Base-by-base conservation (phyloP, 2,113 vertebrate species). In the Cyanoderma ruficeps region DNA sequence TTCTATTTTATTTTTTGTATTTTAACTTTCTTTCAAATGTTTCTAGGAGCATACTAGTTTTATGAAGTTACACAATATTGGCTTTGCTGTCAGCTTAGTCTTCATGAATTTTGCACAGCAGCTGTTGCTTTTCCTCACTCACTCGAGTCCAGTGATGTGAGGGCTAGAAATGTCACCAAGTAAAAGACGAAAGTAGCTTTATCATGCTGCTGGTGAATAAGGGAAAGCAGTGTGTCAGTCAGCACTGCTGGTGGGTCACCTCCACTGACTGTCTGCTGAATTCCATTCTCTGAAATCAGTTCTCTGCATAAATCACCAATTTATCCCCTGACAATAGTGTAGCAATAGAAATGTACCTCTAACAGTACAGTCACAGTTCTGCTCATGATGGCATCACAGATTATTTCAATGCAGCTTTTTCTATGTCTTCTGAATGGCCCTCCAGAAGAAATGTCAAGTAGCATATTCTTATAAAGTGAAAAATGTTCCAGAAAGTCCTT, bases 401-500 rank as follows among this genome's bases (percentile, higher is more conserved):
- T 94, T 95, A 55, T 72, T 96, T 75, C 90, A 95, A 94, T 59
- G 52, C 39, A 65, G 15, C 44, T 88, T 82, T 61, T 83, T 92
- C 96, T 96, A 5, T 42, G 25, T 79, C 85, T 94, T 96, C 74
- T 76, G 50, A 83, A 77, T 22, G 16, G 21, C 9, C 6, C 24
- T 91, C 22, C 37, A 57, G 75, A 86, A 81, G 72, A 89, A 89
- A 74, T 83, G 83, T 80, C 79, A 86, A 84, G 83, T 93, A 97
- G 89, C 59, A 60, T 49, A 84, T 94, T 90, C 89, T 84, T 89
- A 68, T 46, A 86, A 94, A 96, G 50, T 18, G 35, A 92, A 75
- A 94, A 83, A 35, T 77, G 52, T 92, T 91, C 67, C 52, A 75
- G 56, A 93, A 92, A 68, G 65, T 63, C 70, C 49, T 42, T 92